Conservation (phyloP, 2,888 invertebrate species). For the Tetropium fuscum region DNA sequence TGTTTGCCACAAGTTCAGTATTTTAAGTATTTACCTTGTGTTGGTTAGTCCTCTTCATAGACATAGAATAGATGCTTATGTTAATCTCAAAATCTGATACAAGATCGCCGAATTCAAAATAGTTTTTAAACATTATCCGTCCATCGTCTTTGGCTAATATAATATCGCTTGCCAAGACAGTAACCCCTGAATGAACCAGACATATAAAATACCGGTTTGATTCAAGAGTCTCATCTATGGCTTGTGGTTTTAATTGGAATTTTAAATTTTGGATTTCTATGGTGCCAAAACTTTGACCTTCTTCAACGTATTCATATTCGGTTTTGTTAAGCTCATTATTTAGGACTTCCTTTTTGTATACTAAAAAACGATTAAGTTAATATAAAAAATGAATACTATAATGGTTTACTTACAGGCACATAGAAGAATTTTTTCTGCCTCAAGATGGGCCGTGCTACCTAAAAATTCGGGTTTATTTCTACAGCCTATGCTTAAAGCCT, state of each 20-base stretch:
- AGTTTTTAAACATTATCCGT: conserved; percentile 18
- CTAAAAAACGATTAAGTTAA: conserved; percentile 9
- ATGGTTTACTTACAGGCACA: conserved; percentile 29
- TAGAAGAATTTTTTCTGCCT: conserved; percentile 31
- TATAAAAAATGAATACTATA: not conserved
- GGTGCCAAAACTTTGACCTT: conserved; percentile 1
- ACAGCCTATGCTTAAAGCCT: conserved; percentile 28
- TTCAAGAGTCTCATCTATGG: no score
- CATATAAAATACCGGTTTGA: conserved; percentile 20
- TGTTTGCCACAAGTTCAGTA: not conserved
- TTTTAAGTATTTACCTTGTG: conserved; percentile 22
- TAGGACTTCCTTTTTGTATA: conserved; percentile 13
- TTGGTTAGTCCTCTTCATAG: conserved; percentile 9
- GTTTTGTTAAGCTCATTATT: conserved; percentile 10
- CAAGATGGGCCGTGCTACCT: conserved; percentile 10
- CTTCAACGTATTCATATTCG: conserved; percentile 22
- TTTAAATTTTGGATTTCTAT: conserved; percentile 19
- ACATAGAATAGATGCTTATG: conserved; percentile 20
- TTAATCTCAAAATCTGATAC: conserved; percentile 23
- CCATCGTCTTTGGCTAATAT: conserved; percentile 4
- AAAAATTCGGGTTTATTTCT: conserved; percentile 12
- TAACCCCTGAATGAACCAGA: conserved; percentile 12
- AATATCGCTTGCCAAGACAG: conserved; percentile 17
- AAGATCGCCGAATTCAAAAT: conserved; percentile 21
- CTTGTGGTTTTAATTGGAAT: not conserved